Evolutionary conservation across 2,888 invertebrate genomes (phyloP).

Genomic region (Calameuta pallipes): DNA sequence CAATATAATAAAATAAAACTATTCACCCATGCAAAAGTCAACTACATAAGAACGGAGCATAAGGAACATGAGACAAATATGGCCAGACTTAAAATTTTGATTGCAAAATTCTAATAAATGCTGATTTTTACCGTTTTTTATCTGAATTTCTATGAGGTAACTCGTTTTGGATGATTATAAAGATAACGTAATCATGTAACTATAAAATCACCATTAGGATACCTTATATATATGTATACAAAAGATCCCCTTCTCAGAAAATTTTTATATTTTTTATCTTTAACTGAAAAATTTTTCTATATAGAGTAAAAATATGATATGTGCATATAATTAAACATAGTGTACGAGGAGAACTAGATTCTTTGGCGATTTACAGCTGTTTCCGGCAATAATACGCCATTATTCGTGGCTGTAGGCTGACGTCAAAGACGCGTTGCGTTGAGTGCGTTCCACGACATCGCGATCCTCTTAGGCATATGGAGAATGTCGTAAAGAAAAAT

Average conservation of each 20-base stretch:
- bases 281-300: neutral
- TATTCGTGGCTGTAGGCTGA: neutral
- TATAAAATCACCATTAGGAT: neutral
- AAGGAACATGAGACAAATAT: neutral
- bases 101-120: neutral
- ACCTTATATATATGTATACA: neutral
- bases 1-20: neutral
- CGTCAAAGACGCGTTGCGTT: neutral
- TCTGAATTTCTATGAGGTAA: neutral
- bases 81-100: neutral
- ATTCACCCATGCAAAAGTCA: neutral
- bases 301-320: neutral
- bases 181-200: neutral
- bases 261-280: neutral
- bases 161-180: neutral
- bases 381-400: conserved; percentile 1
- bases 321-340: neutral
- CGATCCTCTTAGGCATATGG: neutral
- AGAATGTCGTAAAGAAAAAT: conserved; percentile 1
- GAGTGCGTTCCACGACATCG: neutral
- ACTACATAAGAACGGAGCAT: neutral
- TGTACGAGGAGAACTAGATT: neutral
- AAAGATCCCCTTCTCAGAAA: neutral
- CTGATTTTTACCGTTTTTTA: neutral
- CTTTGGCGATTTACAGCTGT: conserved; percentile 2